phyloP scores from a whole-genome alignment of 1,140 invertebrate genomes.

The Drosophila nebulosa region DNA sequence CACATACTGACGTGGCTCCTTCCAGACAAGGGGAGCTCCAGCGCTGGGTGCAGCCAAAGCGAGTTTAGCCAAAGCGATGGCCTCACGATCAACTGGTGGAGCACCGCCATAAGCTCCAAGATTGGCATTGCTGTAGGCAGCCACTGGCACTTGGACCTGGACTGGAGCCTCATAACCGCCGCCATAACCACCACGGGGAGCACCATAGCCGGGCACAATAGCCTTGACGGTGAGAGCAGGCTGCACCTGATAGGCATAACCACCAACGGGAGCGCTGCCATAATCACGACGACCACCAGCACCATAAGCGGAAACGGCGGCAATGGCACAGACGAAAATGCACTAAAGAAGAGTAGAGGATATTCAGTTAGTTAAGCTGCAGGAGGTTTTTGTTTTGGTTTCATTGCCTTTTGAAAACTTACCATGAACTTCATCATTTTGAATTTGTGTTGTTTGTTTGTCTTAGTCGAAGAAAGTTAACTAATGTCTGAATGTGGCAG shows the following conservation, averaged over 20 bases:
- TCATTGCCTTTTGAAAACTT: slow-evolving; percentile 22
- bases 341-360: slow-evolving; percentile 27
- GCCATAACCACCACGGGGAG: slow-evolving; percentile 23
- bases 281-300: slow-evolving; percentile 22
- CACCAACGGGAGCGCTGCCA: slow-evolving; percentile 36
- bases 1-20: slow-evolving; percentile 32
- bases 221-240: slow-evolving; percentile 62
- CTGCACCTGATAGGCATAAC: slow-evolving; percentile 63
- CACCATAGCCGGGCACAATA: slow-evolving; percentile 50
- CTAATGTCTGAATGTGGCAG: slow-evolving; percentile 54
- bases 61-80: slow-evolving; percentile 56
- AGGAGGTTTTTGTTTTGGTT: too few relatives aligned
- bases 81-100: slow-evolving; percentile 49
- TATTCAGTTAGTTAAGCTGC: not conserved
- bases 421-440: slow-evolving; percentile 74
- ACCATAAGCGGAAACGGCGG: slow-evolving; percentile 47
- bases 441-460: slow-evolving; percentile 41
- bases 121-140: slow-evolving; percentile 23
- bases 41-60: slow-evolving; percentile 52
- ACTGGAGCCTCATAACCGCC: not conserved
- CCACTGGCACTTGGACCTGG: slow-evolving; percentile 11
- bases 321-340: slow-evolving; percentile 59
- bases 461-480: slow-evolving; percentile 43
- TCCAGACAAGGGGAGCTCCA: slow-evolving; percentile 45
- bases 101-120: slow-evolving; percentile 41